Conservation (phyloP, 2,113 vertebrate species). For the Pao palembangensis region DNA sequence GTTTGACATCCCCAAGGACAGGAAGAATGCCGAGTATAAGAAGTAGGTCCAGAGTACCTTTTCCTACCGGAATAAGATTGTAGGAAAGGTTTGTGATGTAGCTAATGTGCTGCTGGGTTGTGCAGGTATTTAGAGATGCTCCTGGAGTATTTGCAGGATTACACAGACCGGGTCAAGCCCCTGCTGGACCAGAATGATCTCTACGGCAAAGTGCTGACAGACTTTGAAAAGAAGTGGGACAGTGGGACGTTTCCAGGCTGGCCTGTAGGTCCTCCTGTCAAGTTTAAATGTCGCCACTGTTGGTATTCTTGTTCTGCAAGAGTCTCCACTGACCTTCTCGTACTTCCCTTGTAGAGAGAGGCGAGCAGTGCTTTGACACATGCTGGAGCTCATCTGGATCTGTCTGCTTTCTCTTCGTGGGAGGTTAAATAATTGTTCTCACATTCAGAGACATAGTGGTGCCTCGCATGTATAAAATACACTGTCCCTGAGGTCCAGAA, state of each 20-base stretch:
- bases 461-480: too few species aligned
- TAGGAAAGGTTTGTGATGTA: not conserved
- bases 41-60: conserved; percentile 70
- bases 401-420: conserved; percentile 98
- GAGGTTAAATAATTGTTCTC: conserved; percentile 76
- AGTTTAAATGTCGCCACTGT: not conserved
- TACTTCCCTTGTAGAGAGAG: conserved; percentile 83
- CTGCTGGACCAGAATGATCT: conserved; percentile 96
- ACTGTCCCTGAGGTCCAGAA: too few species aligned
- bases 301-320: not conserved
- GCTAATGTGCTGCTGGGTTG: not conserved
- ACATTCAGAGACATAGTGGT: not conserved
- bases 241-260: conserved; percentile 92
- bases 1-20: conserved; percentile 96
- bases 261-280: conserved; percentile 80
- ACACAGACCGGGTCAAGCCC: conserved; percentile 93
- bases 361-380: conserved; percentile 96
- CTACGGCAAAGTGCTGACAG: conserved; percentile 88
- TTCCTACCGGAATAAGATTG: not conserved
- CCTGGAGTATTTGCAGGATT: conserved; percentile 95
- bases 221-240: conserved; percentile 99
- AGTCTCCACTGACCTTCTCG: not conserved
- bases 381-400: conserved; percentile 94
- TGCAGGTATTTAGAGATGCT: conserved; percentile 94
- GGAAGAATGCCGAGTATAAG: conserved; percentile 96